Evolutionary conservation across 2,888 invertebrate genomes (phyloP).

Genomic region (Macrophya annulata): DNA sequence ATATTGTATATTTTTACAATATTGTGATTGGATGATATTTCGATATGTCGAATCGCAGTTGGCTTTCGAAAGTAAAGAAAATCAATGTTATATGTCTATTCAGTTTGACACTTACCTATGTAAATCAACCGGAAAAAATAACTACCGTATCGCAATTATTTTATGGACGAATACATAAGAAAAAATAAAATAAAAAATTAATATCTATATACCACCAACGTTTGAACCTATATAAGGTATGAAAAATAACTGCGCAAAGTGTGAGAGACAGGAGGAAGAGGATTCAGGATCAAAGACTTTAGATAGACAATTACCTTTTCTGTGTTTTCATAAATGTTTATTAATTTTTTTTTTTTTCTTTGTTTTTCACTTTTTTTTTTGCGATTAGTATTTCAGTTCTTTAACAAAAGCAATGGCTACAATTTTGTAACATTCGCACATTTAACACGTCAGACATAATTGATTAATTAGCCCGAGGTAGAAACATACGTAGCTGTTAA

Average conservation of each 20-base stretch:
- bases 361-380: neutral
- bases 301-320: neutral
- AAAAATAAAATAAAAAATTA: no score
- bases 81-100: no score
- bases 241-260: neutral
- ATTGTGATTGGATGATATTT: no score
- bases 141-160: neutral
- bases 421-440: conserved; percentile 44
- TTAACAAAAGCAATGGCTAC: conserved; percentile 28
- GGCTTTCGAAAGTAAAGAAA: no score
- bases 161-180: conserved; percentile 2
- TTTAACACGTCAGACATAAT: conserved; percentile 39
- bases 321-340: conserved; percentile 29
- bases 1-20: no score
- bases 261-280: neutral
- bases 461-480: conserved; percentile 27
- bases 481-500: conserved; percentile 37
- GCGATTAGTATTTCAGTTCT: conserved; percentile 23
- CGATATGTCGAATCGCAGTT: no score
- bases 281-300: neutral
- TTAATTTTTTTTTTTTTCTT: conserved; percentile 5
- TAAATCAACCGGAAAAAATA: neutral
- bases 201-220: neutral
- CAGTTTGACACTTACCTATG: no score
- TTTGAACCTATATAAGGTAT: neutral